Conservation (phyloP, 2,797 vertebrate species). For the Menidia menidia region DNA sequence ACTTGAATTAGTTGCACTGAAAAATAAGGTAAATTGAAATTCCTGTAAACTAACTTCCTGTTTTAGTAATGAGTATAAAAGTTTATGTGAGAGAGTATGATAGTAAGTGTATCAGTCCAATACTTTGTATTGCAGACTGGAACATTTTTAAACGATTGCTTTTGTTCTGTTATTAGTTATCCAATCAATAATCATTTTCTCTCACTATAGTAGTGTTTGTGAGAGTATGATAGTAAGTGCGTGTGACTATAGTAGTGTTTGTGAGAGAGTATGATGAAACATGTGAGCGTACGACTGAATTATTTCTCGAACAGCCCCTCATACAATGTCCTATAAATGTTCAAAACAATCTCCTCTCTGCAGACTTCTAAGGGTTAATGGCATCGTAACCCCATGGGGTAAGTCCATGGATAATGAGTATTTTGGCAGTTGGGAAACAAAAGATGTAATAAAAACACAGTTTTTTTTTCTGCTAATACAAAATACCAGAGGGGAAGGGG, state of each 20-base stretch:
- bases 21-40: too few species aligned
- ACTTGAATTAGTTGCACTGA: too few species aligned
- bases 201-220: not conserved
- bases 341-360: not conserved
- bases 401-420: not conserved
- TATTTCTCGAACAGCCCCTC: too few species aligned
- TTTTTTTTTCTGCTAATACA: not conserved
- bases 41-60: too few species aligned
- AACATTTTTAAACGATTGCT: constrained; percentile 22
- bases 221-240: too few species aligned
- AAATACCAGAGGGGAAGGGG: not conserved
- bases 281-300: too few species aligned
- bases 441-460: not conserved
- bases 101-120: not conserved
- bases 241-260: too few species aligned
- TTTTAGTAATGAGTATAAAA: too few species aligned
- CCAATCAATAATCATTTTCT: constrained; percentile 44
- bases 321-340: not conserved
- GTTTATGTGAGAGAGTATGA: too few species aligned
- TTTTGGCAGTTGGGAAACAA: not conserved
- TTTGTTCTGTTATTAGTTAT: constrained; percentile 18
- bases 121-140: not conserved
- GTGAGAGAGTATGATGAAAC: too few species aligned
- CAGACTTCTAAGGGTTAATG: not conserved
- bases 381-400: not conserved